Percentiles rank a stretch among this genome's conserved stretches.
Conservation (phyloP, 2,797 vertebrate genomes). For the Neosilurus hyrtlii region DNA sequence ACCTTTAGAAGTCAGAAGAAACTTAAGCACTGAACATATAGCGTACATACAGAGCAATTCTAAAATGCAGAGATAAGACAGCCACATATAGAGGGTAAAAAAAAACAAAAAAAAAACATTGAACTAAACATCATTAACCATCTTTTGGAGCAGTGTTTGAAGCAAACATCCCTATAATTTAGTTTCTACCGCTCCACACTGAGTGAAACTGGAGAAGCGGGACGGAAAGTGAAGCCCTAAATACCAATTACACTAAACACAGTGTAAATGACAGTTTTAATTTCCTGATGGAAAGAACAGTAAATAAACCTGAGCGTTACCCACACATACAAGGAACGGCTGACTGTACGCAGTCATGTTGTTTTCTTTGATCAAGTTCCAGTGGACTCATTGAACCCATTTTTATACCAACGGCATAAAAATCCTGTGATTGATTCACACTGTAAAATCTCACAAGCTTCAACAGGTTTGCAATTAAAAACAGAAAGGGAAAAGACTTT, state of each 20-base stretch:
- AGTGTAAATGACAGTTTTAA: slow-evolving; percentile 63
- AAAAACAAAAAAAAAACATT: slow-evolving; percentile 37
- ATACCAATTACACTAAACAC: slow-evolving; percentile 71
- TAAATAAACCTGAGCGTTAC: slow-evolving; percentile 68
- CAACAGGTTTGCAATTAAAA: not conserved
- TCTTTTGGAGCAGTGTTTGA: not conserved
- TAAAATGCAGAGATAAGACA: not conserved
- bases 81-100: not conserved
- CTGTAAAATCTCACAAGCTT: slow-evolving; percentile 8
- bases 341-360: slow-evolving; percentile 65
- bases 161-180: slow-evolving; percentile 45
- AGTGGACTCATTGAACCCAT: slow-evolving; percentile 65
- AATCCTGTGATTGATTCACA: slow-evolving; percentile 65
- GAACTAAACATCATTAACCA: slow-evolving; percentile 18
- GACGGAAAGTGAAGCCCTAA: slow-evolving; percentile 62
- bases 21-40: not conserved
- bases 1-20: not conserved
- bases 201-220: slow-evolving; percentile 55
- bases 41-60: not conserved
- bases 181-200: slow-evolving; percentile 60
- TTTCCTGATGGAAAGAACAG: slow-evolving; percentile 67
- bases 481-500: not conserved
- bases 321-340: slow-evolving; percentile 38
- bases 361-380: slow-evolving; percentile 74
- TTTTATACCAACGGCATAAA: slow-evolving; percentile 65